Evolutionary conservation across 2,113 vertebrate species (phyloP).

Genomic region (Dasyornis broadbenti): DNA sequence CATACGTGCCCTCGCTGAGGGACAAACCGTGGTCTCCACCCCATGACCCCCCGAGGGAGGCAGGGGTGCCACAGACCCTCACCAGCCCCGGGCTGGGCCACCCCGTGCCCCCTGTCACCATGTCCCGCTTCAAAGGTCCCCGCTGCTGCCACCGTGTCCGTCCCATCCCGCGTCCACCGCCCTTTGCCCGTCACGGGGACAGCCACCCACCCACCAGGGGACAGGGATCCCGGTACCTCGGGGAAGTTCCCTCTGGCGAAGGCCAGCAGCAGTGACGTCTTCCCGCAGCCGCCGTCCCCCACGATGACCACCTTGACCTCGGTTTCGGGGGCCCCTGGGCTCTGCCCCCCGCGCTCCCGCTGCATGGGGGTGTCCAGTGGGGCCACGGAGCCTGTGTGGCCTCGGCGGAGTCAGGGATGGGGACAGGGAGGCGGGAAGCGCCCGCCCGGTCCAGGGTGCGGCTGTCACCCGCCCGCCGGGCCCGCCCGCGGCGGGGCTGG

Average conservation of each 20-base stretch:
- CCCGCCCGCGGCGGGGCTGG: not conserved
- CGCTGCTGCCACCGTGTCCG: not conserved
- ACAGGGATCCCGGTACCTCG: constrained; percentile 15
- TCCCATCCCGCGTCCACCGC: accelerated
- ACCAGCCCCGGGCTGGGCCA: not conserved
- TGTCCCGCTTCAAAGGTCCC: not conserved
- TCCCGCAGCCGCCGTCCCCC: constrained; percentile 76
- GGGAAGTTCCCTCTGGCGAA: constrained; percentile 65
- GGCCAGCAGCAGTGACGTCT: constrained; percentile 71
- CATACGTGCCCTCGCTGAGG: accelerated
- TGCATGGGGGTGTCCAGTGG: not conserved
- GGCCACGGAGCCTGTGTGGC: not conserved
- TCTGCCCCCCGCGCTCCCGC: not conserved
- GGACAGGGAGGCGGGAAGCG: not conserved
- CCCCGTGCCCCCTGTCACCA: not conserved
- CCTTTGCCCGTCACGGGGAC: not conserved
- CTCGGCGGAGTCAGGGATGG: not conserved
- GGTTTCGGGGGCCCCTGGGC: not conserved
- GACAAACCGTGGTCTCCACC: not conserved
- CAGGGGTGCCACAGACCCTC: not conserved
- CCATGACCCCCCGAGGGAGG: accelerated
- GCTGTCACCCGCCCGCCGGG: not conserved
- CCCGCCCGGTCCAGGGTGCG: not conserved
- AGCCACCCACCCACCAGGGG: not conserved
- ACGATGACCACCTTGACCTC: constrained; percentile 68